Percentiles rank a stretch among this genome's conserved stretches.
Evolutionary conservation across 2,888 invertebrate species (phyloP).

Genomic region (Tetragonisca angustula): DNA sequence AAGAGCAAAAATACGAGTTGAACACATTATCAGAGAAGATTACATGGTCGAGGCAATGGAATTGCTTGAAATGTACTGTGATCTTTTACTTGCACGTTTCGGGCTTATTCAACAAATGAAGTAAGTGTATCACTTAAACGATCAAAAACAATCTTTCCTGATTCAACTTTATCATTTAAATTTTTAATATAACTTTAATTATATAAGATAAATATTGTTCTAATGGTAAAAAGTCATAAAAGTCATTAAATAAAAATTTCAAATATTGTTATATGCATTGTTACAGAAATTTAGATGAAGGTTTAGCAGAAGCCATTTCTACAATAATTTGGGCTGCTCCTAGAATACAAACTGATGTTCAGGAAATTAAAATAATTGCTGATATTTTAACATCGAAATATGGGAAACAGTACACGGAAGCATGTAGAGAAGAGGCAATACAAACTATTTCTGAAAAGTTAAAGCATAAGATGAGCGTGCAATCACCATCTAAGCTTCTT

Average conservation of each 20-base stretch:
- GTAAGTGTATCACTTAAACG: constrained; percentile 84
- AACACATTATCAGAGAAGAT: constrained; percentile 99
- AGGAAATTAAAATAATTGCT: constrained; percentile 91
- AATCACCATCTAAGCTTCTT: constrained; percentile 97
- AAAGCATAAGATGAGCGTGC: constrained; percentile 96
- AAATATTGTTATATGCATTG: background rate
- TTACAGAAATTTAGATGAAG: constrained; percentile 92
- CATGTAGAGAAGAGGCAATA: constrained; percentile 92
- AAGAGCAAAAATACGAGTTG: constrained; percentile 97
- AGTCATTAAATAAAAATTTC: background rate
- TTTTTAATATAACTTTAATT: background rate
- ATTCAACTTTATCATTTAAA: constrained; percentile 1
- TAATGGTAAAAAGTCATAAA: background rate
- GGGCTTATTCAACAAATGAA: constrained; percentile 99
- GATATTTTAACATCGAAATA: constrained; percentile 96
- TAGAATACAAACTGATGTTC: constrained; percentile 93
- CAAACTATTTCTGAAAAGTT: constrained; percentile 95
- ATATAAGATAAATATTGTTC: background rate
- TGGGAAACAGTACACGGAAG: constrained; percentile 96
- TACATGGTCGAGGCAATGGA: constrained; percentile 99
- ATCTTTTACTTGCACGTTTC: constrained; percentile 97
- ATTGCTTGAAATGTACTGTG: constrained; percentile 99
- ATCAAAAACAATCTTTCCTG: background rate
- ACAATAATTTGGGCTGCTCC: constrained; percentile 99
- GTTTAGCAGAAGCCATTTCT: constrained; percentile 97